These are phyloP conservation scores for Drosophila novamexicana DNA, from an alignment of 1,140 invertebrate species.

Conservation along the genomic window DNA sequence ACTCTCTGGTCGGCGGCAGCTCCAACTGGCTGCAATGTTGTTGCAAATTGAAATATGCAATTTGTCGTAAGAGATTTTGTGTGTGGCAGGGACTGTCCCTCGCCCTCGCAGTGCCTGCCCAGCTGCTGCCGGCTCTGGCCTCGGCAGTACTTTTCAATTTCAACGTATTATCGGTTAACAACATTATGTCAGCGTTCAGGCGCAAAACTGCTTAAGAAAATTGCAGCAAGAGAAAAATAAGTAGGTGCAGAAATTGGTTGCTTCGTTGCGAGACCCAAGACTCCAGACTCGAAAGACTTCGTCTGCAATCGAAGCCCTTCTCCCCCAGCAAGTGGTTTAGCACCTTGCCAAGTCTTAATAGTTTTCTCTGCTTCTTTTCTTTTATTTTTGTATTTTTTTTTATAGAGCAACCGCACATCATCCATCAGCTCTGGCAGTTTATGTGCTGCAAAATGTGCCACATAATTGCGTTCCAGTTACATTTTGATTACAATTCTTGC, in stretches of 20 bases:
- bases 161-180: constrained; percentile 83
- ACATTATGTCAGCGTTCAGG: constrained; percentile 82
- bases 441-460: constrained; percentile 58
- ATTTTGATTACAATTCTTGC: constrained; percentile 68
- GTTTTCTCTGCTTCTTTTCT: constrained; percentile 44
- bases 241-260: constrained; percentile 42
- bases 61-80: constrained; percentile 79
- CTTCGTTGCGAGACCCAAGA: neutral
- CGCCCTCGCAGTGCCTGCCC: constrained; percentile 13
- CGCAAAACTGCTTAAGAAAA: constrained; percentile 84
- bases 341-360: constrained; percentile 62
- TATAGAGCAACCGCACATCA: constrained; percentile 10
- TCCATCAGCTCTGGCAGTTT: constrained; percentile 44
- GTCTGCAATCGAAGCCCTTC: constrained; percentile 50
- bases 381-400: constrained; percentile 44
- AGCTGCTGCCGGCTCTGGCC: constrained; percentile 4
- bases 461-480: constrained; percentile 80
- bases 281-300: neutral
- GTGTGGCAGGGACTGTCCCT: constrained; percentile 51
- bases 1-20: neutral
- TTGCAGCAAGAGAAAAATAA: constrained; percentile 51
- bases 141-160: constrained; percentile 71
- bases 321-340: constrained; percentile 59
- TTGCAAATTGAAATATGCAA: constrained; percentile 83
- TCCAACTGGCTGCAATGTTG: constrained; percentile 59